Base-by-base conservation (phyloP, 2,888 invertebrate species). In the Laspeyria flexula region DNA sequence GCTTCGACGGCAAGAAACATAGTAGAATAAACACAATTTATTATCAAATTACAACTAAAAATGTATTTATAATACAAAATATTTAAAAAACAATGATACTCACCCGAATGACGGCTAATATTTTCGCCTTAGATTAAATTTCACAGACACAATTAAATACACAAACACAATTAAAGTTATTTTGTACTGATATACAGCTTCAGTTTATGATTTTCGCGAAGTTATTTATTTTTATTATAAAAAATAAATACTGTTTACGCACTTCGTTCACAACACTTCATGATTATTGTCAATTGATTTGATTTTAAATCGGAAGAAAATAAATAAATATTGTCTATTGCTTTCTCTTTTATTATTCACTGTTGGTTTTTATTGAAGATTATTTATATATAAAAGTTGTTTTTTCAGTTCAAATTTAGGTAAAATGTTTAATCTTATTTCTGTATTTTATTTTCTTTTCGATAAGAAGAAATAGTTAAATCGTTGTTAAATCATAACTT, bases 211-310 rank as follows among this genome's bases (percentile, higher is more conserved):
- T 25, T 53, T 29, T 10, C 16, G 31, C 45, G 43, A 38, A 33
- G 13, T 40, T 43, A 48, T 41, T 42, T 30, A 43, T 51, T 54
- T 45, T 37, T 42, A 54, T 50, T 35, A 31, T 37, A 41, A 40
- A 49, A 58, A 60, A 31, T 53, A 61, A 31, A 47, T 60, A 41
- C 72, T 75, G 72, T 77, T 77, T 75, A 73, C 71, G 68, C 72
- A 71, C 63, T 62, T 59, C 54, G 47, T 45, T 40, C 47, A 61
- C 60, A 55, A 59, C 60, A 56, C 55, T 54, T 61, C 54, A 53
- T 58, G 58, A 48, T 25, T 7, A 4, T 65, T 73, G 71, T 68
- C 74, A 63, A 76, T 71, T 73, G 71, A 73, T 70, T 76, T 70
- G 71, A 71, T 72, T 62, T 52, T 18, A 40, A 49, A 53, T 57